Evolutionary conservation across 2,888 invertebrate species (phyloP).

Genomic region (Hylaea fasciaria): DNA sequence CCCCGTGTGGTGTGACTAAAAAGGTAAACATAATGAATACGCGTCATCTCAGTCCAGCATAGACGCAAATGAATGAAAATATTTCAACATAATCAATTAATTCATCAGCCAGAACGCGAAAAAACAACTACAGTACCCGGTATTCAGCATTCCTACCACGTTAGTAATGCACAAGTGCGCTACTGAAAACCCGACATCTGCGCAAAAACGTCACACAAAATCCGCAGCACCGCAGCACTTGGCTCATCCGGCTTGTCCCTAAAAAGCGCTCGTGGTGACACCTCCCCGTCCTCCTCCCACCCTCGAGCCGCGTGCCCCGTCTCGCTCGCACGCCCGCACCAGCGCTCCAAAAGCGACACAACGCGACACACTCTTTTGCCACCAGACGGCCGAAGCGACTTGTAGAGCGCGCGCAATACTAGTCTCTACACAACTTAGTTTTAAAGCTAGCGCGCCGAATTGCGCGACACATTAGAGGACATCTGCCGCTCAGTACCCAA

Average conservation of each 20-base stretch:
- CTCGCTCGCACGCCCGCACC: conserved; percentile 72
- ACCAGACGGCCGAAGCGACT: conserved; percentile 70
- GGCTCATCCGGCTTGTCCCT: conserved; percentile 76
- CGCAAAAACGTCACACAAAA: conserved; percentile 72
- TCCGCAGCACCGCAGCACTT: conserved; percentile 66
- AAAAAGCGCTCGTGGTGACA: conserved; percentile 81
- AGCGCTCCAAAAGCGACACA: conserved; percentile 72
- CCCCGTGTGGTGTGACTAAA: background rate
- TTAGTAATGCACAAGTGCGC: conserved; percentile 52
- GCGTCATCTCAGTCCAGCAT: background rate
- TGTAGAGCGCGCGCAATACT: conserved; percentile 58
- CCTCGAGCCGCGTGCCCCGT: conserved; percentile 58
- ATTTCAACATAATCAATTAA: conserved; percentile 27
- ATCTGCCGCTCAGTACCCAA: conserved; percentile 54
- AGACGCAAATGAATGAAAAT: conserved; percentile 18
- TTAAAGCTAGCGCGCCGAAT: conserved; percentile 75
- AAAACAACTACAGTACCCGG: conserved; percentile 22
- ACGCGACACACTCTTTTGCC: conserved; percentile 72
- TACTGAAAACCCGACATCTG: conserved; percentile 67
- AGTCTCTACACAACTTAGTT: conserved; percentile 61
- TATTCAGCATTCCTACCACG: conserved; percentile 38
- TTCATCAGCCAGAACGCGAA: conserved; percentile 21
- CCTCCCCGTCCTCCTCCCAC: conserved; percentile 77
- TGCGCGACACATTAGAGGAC: conserved; percentile 83
- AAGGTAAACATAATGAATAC: background rate